Base-by-base conservation (phyloP, 2,888 invertebrate species). In the Caenorhabditis sp. region DNA sequence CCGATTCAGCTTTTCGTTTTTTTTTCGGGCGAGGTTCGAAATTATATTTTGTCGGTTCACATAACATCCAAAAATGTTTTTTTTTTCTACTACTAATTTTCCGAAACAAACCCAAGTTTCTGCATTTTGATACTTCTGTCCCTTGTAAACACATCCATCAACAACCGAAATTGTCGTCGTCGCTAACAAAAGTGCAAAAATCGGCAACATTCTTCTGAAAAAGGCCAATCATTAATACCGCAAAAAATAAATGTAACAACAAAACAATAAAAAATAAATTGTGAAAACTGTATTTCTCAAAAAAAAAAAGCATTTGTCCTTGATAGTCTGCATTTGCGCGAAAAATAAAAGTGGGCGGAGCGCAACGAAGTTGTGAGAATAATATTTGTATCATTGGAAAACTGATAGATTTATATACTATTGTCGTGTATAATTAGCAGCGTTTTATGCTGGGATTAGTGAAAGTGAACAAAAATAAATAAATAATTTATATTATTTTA, bases 71-170 rank as follows among this genome's bases (percentile, higher is more conserved):
- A n/a, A n/a, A n/a, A n/a, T n/a, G n/a, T n/a, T n/a, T n/a, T n/a
- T n/a, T n/a, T n/a, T n/a, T n/a, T n/a, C n/a, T n/a, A n/a, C n/a
- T n/a, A n/a, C n/a, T n/a, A n/a, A n/a, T n/a, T 26, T 21, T 37
- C 6, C 36, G 14, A 26, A 27, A 73, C 76, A 66, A 24, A 81
- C 81, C 79, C 79, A 81, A 36, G 81, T 81, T 50, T 79, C 81
- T 53, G 75, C 78, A 58, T 79, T 69, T 27, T 74, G 70, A 58
- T 76, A 76, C 49, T 76, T 70, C 43, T 79, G 66, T 54, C 71
- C 73, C 57, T 79, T 79, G 62, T 79, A 76, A 21, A 77, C 65
- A 58, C 81, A 81, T 60, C 66, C 69, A 49, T 57, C 19, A 60
- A 24, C 24, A 53, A 53, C 17, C 8, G 17, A 50, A n/a, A n/a